Base-by-base conservation (phyloP, 2,888 invertebrate genomes). In the Cataglyphis albicans region DNA sequence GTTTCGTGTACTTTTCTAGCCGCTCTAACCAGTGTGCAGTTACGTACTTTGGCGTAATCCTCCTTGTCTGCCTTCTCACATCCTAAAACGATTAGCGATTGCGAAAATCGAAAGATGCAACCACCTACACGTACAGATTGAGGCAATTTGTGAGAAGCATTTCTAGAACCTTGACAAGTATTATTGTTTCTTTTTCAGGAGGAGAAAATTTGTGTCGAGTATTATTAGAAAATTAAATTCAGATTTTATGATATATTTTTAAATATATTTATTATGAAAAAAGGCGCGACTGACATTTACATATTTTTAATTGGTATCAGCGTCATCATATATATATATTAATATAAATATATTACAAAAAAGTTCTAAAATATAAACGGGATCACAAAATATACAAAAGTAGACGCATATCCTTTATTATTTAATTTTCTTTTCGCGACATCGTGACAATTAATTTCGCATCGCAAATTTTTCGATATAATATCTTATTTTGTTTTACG, bases 1-100 rank as follows among this genome's bases (percentile, higher is more conserved):
- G 82, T 90, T 91, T 84, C 84, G 65, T 29, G 76, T 80, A 86
- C 85, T 87, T 89, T 86, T 84, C 87, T 80, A 80, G 82, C 88
- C 82, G 82, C 84, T 76, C 86, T 35, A 6, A 35, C 32, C 76
- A 55, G 9, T 57, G 61, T 65, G 44, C 55, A 72, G 73, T 70
- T 67, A 44, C 59, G 78, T 70, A 78, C 57, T 32, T 70, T 57
- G 57, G 18, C 48, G 57, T 85, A 75, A 80, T 70, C 78, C 73
- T 68, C 55, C 82, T 87, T 72, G 81, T 82, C 72, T 70, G 18
- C 61, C 35, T 52, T 52, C 6, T 84, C 81, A 29, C 78, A 38
- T 18, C 55, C 52, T 68, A 80, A 82, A 65, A 38, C 32, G 76
- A 74, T 84, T 83, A 73, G 38, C 81, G 70, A 65, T 68, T 74